These are phyloP conservation scores for Chrysemys picta DNA, from an alignment of 2,113 vertebrate species.

Conservation along the genomic window DNA sequence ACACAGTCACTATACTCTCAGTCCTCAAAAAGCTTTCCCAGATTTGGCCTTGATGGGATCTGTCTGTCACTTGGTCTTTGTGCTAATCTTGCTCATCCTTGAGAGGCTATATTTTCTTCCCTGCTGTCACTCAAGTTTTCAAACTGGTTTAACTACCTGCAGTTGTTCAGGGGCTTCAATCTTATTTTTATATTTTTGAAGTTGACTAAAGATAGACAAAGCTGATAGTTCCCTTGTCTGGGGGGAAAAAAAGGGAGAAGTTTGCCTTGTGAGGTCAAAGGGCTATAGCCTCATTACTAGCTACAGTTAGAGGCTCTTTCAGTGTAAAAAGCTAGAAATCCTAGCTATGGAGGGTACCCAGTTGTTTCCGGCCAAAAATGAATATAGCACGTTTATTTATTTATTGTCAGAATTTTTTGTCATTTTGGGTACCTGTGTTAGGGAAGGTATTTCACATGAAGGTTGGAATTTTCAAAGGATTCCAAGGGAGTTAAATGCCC, in stretches of 20 bases:
- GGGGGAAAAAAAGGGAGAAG: not conserved
- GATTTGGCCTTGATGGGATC: conserved; percentile 29
- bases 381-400: not conserved
- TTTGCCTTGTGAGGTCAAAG: not conserved
- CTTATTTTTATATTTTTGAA: not conserved
- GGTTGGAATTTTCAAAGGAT: not conserved
- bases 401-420: not conserved
- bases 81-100: conserved; percentile 31
- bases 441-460: not conserved
- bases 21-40: conserved; percentile 26
- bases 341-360: not conserved
- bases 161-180: not conserved
- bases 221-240: not conserved
- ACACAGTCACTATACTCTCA: not conserved
- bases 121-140: conserved; percentile 13
- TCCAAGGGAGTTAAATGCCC: not conserved
- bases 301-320: not conserved
- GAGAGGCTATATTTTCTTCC: not conserved
- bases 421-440: not conserved
- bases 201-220: not conserved
- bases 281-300: not conserved
- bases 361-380: not conserved
- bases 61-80: conserved; percentile 43
- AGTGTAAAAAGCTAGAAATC: not conserved
- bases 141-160: not conserved